These are phyloP conservation scores for Euthynnus affinis DNA, from an alignment of 2,797 vertebrate genomes.

Conservation along the genomic window DNA sequence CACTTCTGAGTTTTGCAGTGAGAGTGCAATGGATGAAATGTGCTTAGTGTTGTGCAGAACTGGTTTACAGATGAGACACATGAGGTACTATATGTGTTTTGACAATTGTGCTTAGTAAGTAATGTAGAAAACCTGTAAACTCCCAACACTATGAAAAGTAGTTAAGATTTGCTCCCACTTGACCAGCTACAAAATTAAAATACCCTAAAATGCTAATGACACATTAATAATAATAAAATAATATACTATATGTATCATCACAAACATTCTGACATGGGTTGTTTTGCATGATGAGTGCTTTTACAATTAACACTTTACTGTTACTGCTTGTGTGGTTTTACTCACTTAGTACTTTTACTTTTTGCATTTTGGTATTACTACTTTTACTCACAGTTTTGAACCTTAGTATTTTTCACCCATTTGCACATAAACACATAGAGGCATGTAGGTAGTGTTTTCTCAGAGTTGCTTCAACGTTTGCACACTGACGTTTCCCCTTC, in stretches of 20 bases:
- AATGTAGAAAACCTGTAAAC: background rate
- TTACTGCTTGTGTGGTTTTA: background rate
- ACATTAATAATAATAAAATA: background rate
- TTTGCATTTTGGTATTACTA: background rate
- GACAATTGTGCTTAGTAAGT: background rate
- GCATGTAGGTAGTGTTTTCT: slow-evolving; percentile 35
- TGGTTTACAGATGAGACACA: background rate
- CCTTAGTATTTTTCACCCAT: background rate
- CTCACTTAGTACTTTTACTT: background rate
- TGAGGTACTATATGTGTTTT: background rate
- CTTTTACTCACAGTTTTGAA: background rate
- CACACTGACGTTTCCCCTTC: slow-evolving; percentile 48
- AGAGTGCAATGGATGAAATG: background rate
- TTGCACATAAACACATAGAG: background rate
- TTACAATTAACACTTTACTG: background rate
- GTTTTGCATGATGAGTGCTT: background rate
- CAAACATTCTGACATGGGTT: background rate
- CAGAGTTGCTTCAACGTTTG: slow-evolving; percentile 42
- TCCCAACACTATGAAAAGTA: background rate
- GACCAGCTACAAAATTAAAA: too few species aligned
- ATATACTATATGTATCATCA: background rate
- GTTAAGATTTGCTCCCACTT: background rate
- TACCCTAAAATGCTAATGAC: background rate
- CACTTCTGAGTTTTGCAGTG: background rate
- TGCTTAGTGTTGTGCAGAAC: background rate